A percentile compares a stretch with the other conserved stretches of the same genome.
These are phyloP conservation scores for Scaptomyza graminum DNA, from an alignment of 1,140 invertebrate species.

Conservation along the genomic window DNA sequence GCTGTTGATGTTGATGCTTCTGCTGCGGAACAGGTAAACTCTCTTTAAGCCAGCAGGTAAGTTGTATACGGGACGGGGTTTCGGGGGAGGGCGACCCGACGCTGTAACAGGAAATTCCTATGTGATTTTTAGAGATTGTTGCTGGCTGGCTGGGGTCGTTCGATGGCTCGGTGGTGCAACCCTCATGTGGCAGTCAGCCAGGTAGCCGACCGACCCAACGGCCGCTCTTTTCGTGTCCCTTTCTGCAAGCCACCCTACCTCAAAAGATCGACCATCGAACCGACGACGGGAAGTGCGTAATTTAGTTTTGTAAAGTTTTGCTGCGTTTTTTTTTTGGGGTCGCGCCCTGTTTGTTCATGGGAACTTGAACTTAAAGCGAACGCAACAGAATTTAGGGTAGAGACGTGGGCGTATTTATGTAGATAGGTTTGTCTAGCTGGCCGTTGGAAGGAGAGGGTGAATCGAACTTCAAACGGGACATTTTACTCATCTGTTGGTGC, in stretches of 20 bases:
- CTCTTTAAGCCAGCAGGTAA: slow-evolving; percentile 59
- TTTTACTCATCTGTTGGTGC: too few species aligned
- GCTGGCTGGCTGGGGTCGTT: slow-evolving; percentile 54
- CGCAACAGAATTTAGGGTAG: slow-evolving; percentile 7
- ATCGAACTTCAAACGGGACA: too few species aligned
- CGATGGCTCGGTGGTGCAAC: slow-evolving; percentile 31
- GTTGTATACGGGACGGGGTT: slow-evolving; percentile 35
- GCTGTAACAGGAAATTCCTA: slow-evolving; percentile 81
- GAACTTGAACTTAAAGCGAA: slow-evolving; percentile 57
- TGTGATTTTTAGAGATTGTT: slow-evolving; percentile 79
- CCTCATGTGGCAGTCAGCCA: slow-evolving; percentile 52
- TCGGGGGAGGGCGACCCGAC: slow-evolving; percentile 31
- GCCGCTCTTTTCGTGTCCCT: neutral
- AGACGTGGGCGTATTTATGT: slow-evolving; percentile 7
- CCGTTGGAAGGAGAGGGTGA: neutral
- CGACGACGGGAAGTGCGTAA: slow-evolving; percentile 77
- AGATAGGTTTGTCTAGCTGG: slow-evolving; percentile 24
- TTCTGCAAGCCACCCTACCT: slow-evolving; percentile 58
- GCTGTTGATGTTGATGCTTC: slow-evolving; percentile 36
- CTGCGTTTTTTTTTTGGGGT: slow-evolving; percentile 61
- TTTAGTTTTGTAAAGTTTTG: slow-evolving; percentile 73
- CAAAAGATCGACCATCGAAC: slow-evolving; percentile 37
- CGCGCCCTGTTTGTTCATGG: slow-evolving; percentile 59
- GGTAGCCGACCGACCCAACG: slow-evolving; percentile 38
- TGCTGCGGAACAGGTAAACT: slow-evolving; percentile 66